Evolutionary conservation across 2,888 invertebrate species (phyloP), one percentile per base, ranked within the genome.

Genomic region (Drosophila mulleri): DNA sequence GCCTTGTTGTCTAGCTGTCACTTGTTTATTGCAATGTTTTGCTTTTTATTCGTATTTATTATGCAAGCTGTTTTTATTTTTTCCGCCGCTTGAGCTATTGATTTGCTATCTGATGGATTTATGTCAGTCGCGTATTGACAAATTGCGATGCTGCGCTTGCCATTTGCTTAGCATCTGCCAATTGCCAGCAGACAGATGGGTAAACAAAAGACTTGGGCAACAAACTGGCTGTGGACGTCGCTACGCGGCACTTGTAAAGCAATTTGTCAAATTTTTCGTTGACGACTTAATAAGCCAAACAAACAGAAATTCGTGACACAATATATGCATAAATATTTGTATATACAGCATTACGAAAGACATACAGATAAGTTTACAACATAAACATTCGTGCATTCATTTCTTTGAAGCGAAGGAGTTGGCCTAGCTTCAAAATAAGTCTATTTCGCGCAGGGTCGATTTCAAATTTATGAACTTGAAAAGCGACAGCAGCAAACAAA

Each of bases 391-490:
- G 59, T 61, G 39, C 57, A 80, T 69, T 53, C 45, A 56, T 63
- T 73, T 71, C 37, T 59, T 69, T 58, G 67, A 79, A 35, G 56
- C 9, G 39, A 54, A 41, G 41, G 11, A 60, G 35, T 44, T 59
- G 45, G 50, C 14, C 23, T 18, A 44, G 32, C 52, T 42, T 48
- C 56, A 44, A 58, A 59, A 65, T 69, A 68, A 78, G 59, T 69
- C 50, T 50, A 73, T 72, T 72, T 76, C 12, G 57, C 67, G 44
- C 63, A 64, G 62, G 67, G 67, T 72, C 67, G 69, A 71, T 64
- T 74, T 72, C 18, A 77, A 67, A 83, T 84, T 79, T 82, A 84
- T 83, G 78, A 88, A 74, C 81, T 88, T 85, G 81, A 85, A 70
- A 62, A 54, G 53, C 53, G 53, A 60, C 32, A 42, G 54, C 52